Base-by-base conservation (phyloP, 1,140 invertebrate species). In the Rhysida immarginata region DNA sequence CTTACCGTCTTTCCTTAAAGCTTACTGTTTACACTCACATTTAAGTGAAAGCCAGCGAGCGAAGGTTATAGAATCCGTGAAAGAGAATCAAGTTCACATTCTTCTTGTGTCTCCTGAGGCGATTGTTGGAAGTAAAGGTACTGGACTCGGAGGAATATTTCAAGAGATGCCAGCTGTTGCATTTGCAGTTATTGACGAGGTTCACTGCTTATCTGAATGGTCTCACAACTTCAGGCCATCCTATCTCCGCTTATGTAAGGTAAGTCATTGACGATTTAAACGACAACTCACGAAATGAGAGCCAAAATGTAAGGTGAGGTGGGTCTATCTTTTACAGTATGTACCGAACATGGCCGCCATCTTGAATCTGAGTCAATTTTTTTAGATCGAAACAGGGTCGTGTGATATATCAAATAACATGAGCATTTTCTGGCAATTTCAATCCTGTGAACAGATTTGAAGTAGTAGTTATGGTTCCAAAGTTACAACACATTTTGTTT, bases 141-240 rank as follows among this genome's bases (percentile, higher is more conserved):
- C 80, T 20, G 53, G 53, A 2, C 81, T 85, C 64, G 78, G 81
- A 42, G 77, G 78, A 41, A 68, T 87, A 14, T 72, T 88, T 21
- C 74, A 78, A 53, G 77, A 81, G 55, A 69, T 96, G 21, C 90
- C 92, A n/a, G 83, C 85, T n/a, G 86, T 97, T 62, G 84, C 87
- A 1, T 96, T 96, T 74, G 93, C 84, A 14, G 96, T 93, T 69
- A 90, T 97, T 55, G 94, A 97, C 73, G 94, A 97, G 74, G 92
- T 84, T 21, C 94, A 97, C 72, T 97, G 93, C 70, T 81, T 97
- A 16, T 96, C 92, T 1, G 90, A 97, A 66, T 98, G 94, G 94
- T 97, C 94, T 21, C 92, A 98, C 68, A 97, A 98, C 73, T 99
- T 99, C 68, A 77, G 96, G 54, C 93, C 95, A 1, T 92, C 90